Evolutionary conservation across 1,140 invertebrate species (phyloP).

Genomic region (Habropoda laboriosa): DNA sequence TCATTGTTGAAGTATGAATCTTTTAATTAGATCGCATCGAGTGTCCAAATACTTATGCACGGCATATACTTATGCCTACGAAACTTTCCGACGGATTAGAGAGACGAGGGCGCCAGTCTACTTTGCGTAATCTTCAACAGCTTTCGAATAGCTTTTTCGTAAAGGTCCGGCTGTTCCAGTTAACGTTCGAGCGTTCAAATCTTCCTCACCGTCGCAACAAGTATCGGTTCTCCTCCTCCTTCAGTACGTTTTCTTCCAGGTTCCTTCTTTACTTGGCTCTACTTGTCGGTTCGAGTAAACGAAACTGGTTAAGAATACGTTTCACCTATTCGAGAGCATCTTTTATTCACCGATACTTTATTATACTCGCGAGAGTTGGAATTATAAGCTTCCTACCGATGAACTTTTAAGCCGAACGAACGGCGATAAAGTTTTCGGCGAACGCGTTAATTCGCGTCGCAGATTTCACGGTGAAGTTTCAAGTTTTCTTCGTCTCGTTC

Average conservation of each 20-base stretch:
- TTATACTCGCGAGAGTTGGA: too few relatives aligned
- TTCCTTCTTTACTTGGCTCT: neutral
- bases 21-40: too few relatives aligned
- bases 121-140: neutral
- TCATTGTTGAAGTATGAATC: too few relatives aligned
- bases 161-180: neutral
- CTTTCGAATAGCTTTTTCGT: neutral
- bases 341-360: conserved; percentile 8
- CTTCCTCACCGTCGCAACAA: neutral
- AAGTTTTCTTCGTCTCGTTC: neutral
- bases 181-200: neutral
- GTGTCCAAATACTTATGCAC: too few relatives aligned
- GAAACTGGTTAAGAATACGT: conserved; percentile 10
- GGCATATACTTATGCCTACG: too few relatives aligned
- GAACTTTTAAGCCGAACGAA: too few relatives aligned
- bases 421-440: too few relatives aligned
- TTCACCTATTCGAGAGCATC: neutral
- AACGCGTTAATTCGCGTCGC: too few relatives aligned
- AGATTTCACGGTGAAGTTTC: neutral
- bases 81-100: neutral
- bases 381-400: too few relatives aligned
- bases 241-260: neutral
- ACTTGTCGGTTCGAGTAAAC: neutral
- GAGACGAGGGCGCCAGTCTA: neutral
- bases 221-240: neutral